Base-by-base conservation (phyloP, 2,888 invertebrate genomes). In the Tachina fera region DNA sequence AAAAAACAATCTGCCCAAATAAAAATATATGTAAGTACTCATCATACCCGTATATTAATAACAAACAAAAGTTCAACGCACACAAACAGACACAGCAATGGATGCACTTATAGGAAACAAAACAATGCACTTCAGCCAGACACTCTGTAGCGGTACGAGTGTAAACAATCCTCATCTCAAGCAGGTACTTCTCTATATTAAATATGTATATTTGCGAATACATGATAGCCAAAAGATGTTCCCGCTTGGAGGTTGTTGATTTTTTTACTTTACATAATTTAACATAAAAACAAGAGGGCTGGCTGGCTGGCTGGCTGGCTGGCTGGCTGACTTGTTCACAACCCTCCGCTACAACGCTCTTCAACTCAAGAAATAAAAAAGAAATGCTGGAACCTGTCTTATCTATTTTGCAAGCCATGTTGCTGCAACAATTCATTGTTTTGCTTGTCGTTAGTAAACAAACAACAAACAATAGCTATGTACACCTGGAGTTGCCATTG, bases 91-190 rank as follows among this genome's bases (percentile, higher is more conserved):
- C 60, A 68, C 41, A 67, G 74, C 72, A 83, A 67, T 60, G 77
- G 72, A 78, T 60, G 77, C 77, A 78, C 79, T 83, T 86, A 70
- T 72, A 79, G 56, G 61, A 75, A 83, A 84, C 84, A 84, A 84
- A 49, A 60, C 75, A 79, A 68, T 49, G 75, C 75, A 81, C 81
- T 81, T 81, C n/a, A 53, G 47, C 61, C 22, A 65, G 41, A 51
- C 63, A 72, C 71, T 77, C 56, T 49, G 49, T 6, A 71, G 76
- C 63, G 77, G 81, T 81, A 67, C 67, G 53, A 77, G 68, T 61
- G 78, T 67, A 76, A 76, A 79, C 86, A 83, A 83, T 61, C 51
- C 75, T 67, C 79, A 61, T 43, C 67, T 58, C 16, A 60, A 49
- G 65, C 56, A 61, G 19, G 58, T 39, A 67, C 74, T 75, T 51